Evolutionary conservation across 2,797 vertebrate species (phyloP).

Genomic region (Eremophila alpestris): DNA sequence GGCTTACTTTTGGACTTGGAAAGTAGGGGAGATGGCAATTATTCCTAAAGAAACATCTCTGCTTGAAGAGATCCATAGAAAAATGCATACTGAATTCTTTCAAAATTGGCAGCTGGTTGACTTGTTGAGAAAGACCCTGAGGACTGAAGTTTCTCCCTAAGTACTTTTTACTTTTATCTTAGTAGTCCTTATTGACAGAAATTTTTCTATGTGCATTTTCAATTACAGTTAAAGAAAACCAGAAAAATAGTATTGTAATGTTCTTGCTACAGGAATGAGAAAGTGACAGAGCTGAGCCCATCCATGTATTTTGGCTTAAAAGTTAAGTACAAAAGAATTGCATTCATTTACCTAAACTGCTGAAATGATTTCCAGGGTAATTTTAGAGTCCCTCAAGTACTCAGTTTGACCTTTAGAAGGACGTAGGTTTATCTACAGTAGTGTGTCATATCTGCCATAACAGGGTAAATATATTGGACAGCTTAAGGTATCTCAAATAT

Average conservation of each 20-base stretch:
- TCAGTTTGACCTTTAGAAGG: neutral
- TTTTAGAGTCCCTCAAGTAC: neutral
- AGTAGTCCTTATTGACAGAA: neutral
- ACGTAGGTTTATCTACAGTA: neutral
- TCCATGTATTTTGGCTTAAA: neutral
- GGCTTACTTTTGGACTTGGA: neutral
- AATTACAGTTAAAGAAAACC: neutral
- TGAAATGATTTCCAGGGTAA: neutral
- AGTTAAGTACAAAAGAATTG: neutral
- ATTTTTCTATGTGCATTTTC: neutral
- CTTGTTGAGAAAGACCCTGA: neutral
- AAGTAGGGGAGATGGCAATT: neutral
- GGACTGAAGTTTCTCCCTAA: neutral
- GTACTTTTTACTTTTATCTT: neutral
- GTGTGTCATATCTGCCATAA: neutral
- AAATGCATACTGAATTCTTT: neutral
- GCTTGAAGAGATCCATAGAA: neutral
- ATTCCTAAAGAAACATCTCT: neutral
- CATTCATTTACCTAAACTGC: neutral
- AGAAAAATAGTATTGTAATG: neutral
- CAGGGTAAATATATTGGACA: neutral
- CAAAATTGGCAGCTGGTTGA: neutral
- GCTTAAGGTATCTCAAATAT: neutral
- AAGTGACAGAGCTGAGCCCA: neutral
- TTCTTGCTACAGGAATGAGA: neutral